Evolutionary conservation across 37 sponge, comb jelly and placozoan species (phyloP).

Genomic region (Trichoplax adhaerens): DNA sequence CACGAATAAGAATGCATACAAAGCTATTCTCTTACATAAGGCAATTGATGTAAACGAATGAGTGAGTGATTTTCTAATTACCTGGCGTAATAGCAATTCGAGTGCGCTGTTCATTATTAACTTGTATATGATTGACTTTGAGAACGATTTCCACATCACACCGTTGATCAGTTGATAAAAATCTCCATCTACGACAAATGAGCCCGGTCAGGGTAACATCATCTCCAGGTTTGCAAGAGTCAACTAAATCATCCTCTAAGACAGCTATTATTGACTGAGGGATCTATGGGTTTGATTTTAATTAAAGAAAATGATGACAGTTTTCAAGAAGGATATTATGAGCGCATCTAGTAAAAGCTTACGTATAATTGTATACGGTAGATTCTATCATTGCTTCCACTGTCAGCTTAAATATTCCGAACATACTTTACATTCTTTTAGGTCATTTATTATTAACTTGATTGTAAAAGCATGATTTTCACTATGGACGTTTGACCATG

Average conservation of each 20-base stretch:
- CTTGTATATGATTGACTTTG: constrained; percentile 49
- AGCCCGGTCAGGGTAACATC: constrained; percentile 47
- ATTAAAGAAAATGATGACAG: too few species aligned
- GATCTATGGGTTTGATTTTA: neutral
- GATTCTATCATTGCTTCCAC: too few species aligned
- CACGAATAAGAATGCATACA: too few species aligned
- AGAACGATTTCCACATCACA: constrained; percentile 55
- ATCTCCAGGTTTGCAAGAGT: constrained; percentile 51
- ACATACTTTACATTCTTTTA: too few species aligned
- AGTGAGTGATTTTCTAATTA: neutral
- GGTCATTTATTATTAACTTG: too few species aligned
- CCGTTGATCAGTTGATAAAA: constrained; percentile 1
- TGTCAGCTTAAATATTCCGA: too few species aligned
- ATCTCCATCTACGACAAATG: constrained; percentile 10
- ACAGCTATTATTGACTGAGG: constrained; percentile 36
- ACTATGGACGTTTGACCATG: too few species aligned
- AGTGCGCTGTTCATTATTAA: constrained; percentile 44
- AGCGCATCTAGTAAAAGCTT: too few species aligned
- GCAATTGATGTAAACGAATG: neutral
- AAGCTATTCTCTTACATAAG: neutral
- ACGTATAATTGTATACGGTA: too few species aligned
- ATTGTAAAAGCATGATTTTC: too few species aligned
- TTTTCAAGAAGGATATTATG: too few species aligned
- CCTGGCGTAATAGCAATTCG: constrained; percentile 26
- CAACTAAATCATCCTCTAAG: constrained; percentile 48